Conservation (phyloP, 1,140 invertebrate genomes). For the Lithobius niger region DNA sequence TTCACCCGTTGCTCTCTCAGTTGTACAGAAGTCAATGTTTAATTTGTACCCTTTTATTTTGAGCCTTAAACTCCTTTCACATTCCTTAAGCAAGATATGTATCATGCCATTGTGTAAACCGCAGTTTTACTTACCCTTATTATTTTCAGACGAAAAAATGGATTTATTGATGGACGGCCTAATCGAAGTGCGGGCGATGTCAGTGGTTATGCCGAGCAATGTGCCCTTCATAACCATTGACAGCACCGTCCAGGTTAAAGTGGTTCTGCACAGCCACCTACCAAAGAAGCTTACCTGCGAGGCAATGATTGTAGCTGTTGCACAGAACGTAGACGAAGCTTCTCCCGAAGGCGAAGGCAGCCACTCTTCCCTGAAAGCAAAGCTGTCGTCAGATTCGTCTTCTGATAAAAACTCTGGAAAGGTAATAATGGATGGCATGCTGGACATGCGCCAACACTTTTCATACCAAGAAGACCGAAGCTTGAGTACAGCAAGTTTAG, state of each 20-base stretch:
- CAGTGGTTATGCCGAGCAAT: too few relatives aligned
- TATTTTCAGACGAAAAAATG: too few relatives aligned
- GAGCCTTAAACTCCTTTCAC: too few relatives aligned
- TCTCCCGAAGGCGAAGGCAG: slow-evolving; percentile 4
- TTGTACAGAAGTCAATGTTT: too few relatives aligned
- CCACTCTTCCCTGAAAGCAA: not conserved
- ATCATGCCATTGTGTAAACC: too few relatives aligned
- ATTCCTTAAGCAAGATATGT: too few relatives aligned
- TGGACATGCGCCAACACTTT: slow-evolving; percentile 52
- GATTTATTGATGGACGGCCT: too few relatives aligned
- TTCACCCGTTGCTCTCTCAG: too few relatives aligned
- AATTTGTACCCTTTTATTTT: too few relatives aligned
- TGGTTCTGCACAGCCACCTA: slow-evolving; percentile 18
- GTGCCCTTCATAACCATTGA: slow-evolving; percentile 14
- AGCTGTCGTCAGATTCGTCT: slow-evolving; percentile 3
- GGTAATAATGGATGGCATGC: slow-evolving; percentile 34
- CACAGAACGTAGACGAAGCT: slow-evolving; percentile 9
- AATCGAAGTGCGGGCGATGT: too few relatives aligned
- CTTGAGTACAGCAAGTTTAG: slow-evolving; percentile 26
- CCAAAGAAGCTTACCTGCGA: slow-evolving; percentile 15
- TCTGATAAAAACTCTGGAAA: not conserved
- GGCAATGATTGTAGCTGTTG: slow-evolving; percentile 17
- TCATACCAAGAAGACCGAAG: slow-evolving; percentile 67
- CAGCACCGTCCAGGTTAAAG: slow-evolving; percentile 17
- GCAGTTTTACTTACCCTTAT: too few relatives aligned